These are phyloP conservation scores for Eunapius fragilis DNA, from an alignment of 37 sponge, comb jelly and placozoan genomes.

Conservation along the genomic window DNA sequence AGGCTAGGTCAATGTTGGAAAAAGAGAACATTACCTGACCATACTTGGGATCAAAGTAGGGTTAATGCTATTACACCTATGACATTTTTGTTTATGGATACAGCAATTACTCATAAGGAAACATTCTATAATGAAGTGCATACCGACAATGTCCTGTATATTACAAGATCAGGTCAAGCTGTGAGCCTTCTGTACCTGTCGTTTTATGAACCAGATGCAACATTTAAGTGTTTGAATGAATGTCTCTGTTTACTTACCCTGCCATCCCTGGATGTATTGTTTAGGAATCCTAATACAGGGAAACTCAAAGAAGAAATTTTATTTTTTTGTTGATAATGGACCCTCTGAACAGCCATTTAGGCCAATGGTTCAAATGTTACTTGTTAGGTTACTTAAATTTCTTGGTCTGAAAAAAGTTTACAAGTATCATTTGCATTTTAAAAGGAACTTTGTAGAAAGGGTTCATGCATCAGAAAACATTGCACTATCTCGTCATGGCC, in stretches of 20 bases:
- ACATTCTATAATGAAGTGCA: background rate
- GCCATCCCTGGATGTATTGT: background rate
- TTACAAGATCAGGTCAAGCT: conserved; percentile 11
- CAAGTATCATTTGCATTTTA: conserved; percentile 9
- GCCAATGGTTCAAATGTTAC: conserved; percentile 6
- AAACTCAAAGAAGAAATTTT: conserved; percentile 3
- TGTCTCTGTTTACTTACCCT: no score
- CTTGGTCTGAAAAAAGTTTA: background rate
- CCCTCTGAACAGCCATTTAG: conserved; percentile 11
- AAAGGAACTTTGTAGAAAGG: conserved; percentile 16
- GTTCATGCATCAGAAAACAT: conserved; percentile 18
- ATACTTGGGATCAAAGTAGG: background rate
- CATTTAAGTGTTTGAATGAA: no score
- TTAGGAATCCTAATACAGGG: background rate
- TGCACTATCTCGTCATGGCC: conserved; percentile 10
- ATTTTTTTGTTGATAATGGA: conserved; percentile 28
- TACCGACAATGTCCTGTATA: background rate
- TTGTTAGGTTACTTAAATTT: background rate
- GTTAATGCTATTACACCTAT: conserved; percentile 15
- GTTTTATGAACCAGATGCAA: conserved; percentile 13
- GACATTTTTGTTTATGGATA: background rate
- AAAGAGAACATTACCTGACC: no score
- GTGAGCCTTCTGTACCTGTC: conserved; percentile 2
- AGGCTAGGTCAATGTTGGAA: background rate
- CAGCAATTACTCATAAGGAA: no score